Conservation (phyloP, 2,888 invertebrate species). For the Aspidiotus rigidus region DNA sequence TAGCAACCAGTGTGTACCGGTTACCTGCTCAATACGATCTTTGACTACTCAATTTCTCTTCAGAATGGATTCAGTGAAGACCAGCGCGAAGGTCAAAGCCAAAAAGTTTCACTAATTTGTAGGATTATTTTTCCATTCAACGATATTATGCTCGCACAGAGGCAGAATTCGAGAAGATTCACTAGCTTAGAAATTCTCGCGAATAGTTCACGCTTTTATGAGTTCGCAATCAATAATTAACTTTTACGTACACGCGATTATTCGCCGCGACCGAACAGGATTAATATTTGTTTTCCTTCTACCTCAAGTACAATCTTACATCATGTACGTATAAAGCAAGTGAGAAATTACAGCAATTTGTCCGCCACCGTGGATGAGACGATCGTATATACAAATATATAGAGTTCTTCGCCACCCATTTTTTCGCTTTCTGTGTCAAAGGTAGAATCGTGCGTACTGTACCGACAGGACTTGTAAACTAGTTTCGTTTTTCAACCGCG, state of each 20-base stretch:
- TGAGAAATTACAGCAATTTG: neutral
- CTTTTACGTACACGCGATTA: slow-evolving; percentile 11
- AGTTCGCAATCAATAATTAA: slow-evolving; percentile 16
- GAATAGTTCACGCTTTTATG: slow-evolving; percentile 15
- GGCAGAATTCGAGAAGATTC: no score
- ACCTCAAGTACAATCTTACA: neutral
- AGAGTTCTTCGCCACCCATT: neutral
- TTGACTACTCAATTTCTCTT: no score
- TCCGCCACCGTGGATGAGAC: neutral
- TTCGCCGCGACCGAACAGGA: neutral
- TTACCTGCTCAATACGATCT: no score
- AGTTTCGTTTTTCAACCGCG: slow-evolving; percentile 10
- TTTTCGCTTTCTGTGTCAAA: slow-evolving; percentile 15
- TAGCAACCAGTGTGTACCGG: no score
- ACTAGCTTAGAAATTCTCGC: neutral
- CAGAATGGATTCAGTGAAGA: no score
- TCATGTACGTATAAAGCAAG: neutral
- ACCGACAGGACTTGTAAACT: slow-evolving; percentile 1
- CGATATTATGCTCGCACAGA: no score
- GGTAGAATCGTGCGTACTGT: slow-evolving; percentile 12
- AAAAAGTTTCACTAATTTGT: no score
- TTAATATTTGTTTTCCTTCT: no score
- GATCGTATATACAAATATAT: neutral
- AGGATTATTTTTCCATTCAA: no score
- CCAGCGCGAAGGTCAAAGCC: no score